These are phyloP conservation scores for Metalampra italica DNA, from an alignment of 2,888 invertebrate genomes.

Conservation along the genomic window DNA sequence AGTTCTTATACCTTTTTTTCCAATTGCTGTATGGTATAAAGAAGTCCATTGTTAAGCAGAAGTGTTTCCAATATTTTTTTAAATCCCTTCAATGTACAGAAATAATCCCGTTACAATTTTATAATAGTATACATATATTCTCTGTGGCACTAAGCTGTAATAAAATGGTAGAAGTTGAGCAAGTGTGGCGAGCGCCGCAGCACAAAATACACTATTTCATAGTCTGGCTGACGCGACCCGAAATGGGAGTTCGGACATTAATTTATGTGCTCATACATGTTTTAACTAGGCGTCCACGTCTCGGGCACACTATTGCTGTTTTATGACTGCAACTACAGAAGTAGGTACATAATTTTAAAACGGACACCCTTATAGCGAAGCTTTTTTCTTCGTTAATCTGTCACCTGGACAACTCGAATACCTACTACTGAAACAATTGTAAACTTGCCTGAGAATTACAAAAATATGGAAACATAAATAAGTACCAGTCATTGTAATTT, in stretches of 20 bases:
- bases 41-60: no score
- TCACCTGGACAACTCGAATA: no score
- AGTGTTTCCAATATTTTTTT: no score
- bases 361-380: not conserved
- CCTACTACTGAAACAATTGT: no score
- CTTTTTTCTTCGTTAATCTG: not conserved
- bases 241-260: slow-evolving; percentile 9
- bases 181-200: not conserved
- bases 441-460: no score
- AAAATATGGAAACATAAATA: no score
- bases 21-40: no score
- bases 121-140: no score
- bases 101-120: no score
- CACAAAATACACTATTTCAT: slow-evolving; percentile 6
- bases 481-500: no score
- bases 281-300: slow-evolving; percentile 4
- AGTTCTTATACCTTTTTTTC: not conserved
- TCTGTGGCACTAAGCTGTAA: not conserved
- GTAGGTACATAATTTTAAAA: not conserved
- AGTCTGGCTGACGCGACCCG: slow-evolving; percentile 3
- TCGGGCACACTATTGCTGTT: not conserved
- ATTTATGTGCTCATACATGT: slow-evolving; percentile 11
- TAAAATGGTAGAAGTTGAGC: no score
- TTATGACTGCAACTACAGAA: not conserved
- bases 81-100: no score